Conservation (phyloP, 2,113 vertebrate species). For the Parotia lawesii region DNA sequence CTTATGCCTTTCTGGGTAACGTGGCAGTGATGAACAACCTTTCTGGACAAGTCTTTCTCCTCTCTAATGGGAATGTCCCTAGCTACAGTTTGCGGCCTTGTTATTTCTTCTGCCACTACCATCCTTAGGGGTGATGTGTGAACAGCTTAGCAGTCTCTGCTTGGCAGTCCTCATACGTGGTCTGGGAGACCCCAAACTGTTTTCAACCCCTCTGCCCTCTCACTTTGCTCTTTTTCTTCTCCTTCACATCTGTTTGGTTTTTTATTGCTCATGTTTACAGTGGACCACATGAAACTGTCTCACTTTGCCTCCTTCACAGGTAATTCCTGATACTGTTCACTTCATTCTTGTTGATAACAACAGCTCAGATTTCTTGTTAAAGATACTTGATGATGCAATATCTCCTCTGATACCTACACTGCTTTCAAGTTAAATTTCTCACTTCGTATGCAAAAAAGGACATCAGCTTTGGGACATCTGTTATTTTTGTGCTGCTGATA, state of each 20-base stretch:
- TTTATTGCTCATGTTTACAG: not conserved
- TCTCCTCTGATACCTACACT: not conserved
- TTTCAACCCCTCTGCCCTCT: not conserved
- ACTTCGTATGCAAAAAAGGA: not conserved
- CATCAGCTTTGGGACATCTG: not conserved
- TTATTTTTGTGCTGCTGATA: not conserved
- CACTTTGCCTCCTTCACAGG: not conserved
- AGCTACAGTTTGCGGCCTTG: not conserved
- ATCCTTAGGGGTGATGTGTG: not conserved
- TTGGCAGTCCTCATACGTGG: accelerated
- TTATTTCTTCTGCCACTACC: not conserved
- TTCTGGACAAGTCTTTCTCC: not conserved
- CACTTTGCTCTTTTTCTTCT: not conserved
- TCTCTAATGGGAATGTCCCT: not conserved
- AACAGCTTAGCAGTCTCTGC: not conserved
- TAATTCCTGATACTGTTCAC: not conserved
- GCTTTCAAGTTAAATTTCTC: not conserved
- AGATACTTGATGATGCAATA: not conserved
- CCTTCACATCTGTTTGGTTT: not conserved
- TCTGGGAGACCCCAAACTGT: not conserved
- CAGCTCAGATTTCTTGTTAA: not conserved
- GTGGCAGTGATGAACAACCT: not conserved
- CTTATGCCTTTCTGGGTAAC: not conserved
- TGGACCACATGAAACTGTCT: not conserved
- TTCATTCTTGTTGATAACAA: not conserved